Evolutionary conservation across 2,888 invertebrate genomes (phyloP).

Genomic region (Lasioglossum malachurum): DNA sequence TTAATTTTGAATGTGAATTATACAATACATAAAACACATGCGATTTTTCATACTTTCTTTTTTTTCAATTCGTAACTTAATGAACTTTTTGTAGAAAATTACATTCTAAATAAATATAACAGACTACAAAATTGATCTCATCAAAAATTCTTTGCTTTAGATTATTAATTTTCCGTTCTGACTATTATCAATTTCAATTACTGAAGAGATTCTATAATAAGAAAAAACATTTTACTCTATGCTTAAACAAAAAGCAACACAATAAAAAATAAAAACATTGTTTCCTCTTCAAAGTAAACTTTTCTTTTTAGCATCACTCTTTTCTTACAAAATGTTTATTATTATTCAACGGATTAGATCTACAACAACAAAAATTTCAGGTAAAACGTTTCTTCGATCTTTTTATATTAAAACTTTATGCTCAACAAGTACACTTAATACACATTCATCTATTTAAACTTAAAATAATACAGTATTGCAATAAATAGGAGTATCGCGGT

Average conservation of each 20-base stretch:
- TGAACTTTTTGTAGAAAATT: neutral
- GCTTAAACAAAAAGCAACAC: neutral
- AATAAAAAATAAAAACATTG: neutral
- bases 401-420: conserved; percentile 66
- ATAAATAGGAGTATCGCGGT: conserved; percentile 87
- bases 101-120: neutral
- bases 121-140: neutral
- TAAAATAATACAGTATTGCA: conserved; percentile 88
- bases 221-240: neutral
- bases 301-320: neutral
- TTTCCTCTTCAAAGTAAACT: neutral
- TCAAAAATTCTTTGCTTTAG: neutral
- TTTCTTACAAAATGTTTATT: conserved; percentile 4
- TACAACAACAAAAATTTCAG: conserved; percentile 11
- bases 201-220: neutral
- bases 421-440: conserved; percentile 65
- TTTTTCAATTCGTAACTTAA: neutral
- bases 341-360: conserved; percentile 11
- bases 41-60: neutral
- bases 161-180: neutral
- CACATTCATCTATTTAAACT: conserved; percentile 48
- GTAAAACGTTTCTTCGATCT: conserved; percentile 17
- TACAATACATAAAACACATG: neutral
- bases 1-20: neutral
- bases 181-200: neutral